Base-by-base conservation (phyloP, 2,797 vertebrate genomes). In the Aplochiton taeniatus region DNA sequence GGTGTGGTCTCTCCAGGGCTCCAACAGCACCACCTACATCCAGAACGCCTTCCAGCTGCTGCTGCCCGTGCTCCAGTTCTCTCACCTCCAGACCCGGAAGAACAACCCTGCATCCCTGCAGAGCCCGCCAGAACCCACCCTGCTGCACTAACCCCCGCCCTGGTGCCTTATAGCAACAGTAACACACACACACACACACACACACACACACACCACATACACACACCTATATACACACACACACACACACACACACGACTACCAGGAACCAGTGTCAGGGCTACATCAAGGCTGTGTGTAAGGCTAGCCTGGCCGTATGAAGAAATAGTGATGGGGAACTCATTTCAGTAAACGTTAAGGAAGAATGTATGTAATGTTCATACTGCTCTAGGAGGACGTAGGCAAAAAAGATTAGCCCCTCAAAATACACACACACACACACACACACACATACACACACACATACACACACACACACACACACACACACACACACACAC, bases 31-130 rank as follows among this genome's bases (percentile, higher is more conserved):
- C 11, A 90, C 92, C 9, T 98, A 98, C 46, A 94, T 98, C 73
- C 94, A 96, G 72, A 95, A 97, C 52, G 98, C 96, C 61, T 94
- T 99, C 89, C 95, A 95, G 88, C 92, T 99, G 77, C 88, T 99
- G 81, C 91, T 98, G 79, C 96, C 97, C 0, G 80, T 99, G 69
- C 92, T 99, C 70, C 97, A 99, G 76, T 90, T 94, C 61, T 97
- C 95, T 13, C 94, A 97, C 58, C 91, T 98, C 80, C 94, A 95
- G 81, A 91, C 77, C 68, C 91, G 81, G 63, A 78, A 31, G 31
- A 31, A 31, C 31, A 8, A 13, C 9, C 14, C 4, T 3, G 14
- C 50, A 16, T n/a, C 48, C 48, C 16, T 47, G 78, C 68, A 84
- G 85, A 90, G 77, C 73, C 55, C 72, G 70, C 63, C 44, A 54